These are phyloP conservation scores for Egretta garzetta DNA, from an alignment of 2,113 vertebrate species.

Conservation along the genomic window DNA sequence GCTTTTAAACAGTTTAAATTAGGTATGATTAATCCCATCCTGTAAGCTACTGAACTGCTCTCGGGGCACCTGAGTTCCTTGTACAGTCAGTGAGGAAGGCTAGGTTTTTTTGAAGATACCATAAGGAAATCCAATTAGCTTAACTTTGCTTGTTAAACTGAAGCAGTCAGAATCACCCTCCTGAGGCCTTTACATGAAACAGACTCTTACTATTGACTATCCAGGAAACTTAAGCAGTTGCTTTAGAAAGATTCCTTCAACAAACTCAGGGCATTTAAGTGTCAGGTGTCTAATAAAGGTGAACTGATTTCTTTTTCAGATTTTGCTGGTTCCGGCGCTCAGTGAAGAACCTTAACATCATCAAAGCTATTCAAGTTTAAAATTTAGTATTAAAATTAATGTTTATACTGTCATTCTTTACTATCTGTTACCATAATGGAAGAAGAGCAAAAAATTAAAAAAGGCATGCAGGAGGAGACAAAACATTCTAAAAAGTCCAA, in stretches of 20 bases:
- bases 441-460: neutral
- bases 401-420: neutral
- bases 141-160: conserved; percentile 2
- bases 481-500: neutral
- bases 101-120: neutral
- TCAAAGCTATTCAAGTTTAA: neutral
- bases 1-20: conserved; percentile 34
- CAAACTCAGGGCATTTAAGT: neutral
- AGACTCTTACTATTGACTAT: neutral
- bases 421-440: neutral
- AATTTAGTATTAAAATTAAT: neutral
- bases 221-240: neutral
- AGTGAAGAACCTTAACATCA: neutral
- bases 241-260: neutral
- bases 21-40: neutral
- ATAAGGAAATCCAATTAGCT: neutral
- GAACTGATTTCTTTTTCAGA: neutral
- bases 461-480: neutral
- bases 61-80: neutral
- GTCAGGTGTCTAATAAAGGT: neutral
- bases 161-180: neutral
- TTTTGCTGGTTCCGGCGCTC: neutral
- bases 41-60: neutral
- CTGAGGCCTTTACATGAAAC: neutral
- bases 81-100: neutral